Percentiles rank a stretch among this genome's conserved stretches.
Conservation (phyloP, 2,888 invertebrate species). For the Diplolepis rosae region DNA sequence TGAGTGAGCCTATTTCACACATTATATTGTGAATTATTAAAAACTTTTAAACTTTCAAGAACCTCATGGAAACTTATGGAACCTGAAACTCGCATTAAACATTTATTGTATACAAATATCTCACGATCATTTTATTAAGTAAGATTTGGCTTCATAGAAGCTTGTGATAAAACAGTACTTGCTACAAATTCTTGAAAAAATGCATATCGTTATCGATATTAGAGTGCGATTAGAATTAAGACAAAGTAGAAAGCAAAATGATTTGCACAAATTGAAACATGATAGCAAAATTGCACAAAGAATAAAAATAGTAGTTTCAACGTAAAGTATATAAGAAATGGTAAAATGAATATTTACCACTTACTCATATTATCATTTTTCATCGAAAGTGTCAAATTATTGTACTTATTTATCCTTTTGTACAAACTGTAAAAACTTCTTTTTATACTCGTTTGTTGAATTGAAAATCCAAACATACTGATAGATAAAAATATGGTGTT, state of each 20-base stretch:
- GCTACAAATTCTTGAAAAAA: background rate
- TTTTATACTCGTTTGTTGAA: background rate
- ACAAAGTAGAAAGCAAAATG: background rate
- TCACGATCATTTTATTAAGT: background rate
- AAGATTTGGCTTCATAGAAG: background rate
- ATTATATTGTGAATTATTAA: too few relatives aligned
- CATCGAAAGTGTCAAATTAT: background rate
- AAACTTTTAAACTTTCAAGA: background rate
- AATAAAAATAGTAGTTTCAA: background rate
- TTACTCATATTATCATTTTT: background rate
- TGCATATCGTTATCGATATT: background rate
- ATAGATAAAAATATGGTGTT: too few relatives aligned
- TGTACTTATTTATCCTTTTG: constrained; percentile 5
- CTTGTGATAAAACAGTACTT: constrained; percentile 24
- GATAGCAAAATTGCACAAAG: background rate
- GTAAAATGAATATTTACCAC: background rate
- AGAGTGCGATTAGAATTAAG: background rate
- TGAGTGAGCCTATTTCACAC: too few relatives aligned
- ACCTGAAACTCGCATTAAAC: too few relatives aligned
- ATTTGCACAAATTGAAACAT: background rate
- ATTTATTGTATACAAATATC: background rate
- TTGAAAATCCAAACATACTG: background rate
- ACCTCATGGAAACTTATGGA: too few relatives aligned
- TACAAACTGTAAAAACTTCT: background rate
- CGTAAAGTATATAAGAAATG: background rate